A percentile compares a stretch with the other conserved stretches of the same genome.
These are phyloP conservation scores for Melozone crissalis DNA, from an alignment of 2,113 vertebrate species.

Conservation along the genomic window DNA sequence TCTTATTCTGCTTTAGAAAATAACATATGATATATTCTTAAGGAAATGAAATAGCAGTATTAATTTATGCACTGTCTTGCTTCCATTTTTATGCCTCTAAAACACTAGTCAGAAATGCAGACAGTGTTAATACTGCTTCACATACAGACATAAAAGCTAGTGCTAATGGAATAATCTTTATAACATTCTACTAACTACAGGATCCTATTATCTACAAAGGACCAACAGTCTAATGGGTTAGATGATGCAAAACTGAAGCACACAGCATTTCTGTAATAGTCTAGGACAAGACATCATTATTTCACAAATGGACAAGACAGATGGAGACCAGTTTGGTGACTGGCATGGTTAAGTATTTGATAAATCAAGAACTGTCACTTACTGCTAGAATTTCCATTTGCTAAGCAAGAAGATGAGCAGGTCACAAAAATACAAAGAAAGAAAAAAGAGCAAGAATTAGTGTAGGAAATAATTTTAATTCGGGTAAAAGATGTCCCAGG, in stretches of 20 bases:
- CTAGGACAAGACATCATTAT: conserved; percentile 59
- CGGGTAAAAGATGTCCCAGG: conserved; percentile 75
- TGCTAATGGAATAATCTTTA: conserved; percentile 27
- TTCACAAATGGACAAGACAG: conserved; percentile 72
- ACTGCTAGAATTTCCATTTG: conserved; percentile 99
- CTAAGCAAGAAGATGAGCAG: conserved; percentile 99
- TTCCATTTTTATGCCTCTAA: conserved; percentile 12
- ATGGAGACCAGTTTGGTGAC: conserved; percentile 75
- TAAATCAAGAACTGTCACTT: conserved; percentile 95
- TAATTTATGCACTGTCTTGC: conserved; percentile 11
- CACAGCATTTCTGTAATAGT: conserved; percentile 50
- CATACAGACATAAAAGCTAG: conserved; percentile 35
- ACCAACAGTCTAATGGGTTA: conserved; percentile 51
- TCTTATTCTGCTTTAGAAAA: conserved; percentile 28
- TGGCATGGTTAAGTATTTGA: conserved; percentile 77
- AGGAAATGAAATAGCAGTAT: conserved; percentile 30
- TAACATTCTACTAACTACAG: conserved; percentile 10
- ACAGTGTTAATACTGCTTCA: conserved; percentile 42
- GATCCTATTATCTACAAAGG: conserved; percentile 41
- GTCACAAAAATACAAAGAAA: conserved; percentile 90
- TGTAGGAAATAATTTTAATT: conserved; percentile 80
- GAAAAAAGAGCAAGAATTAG: conserved; percentile 96
- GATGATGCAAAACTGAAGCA: conserved; percentile 61
- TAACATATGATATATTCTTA: not conserved
- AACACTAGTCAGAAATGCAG: not conserved